Conservation (phyloP, 2,797 vertebrate genomes). For the Sebastes alutus region DNA sequence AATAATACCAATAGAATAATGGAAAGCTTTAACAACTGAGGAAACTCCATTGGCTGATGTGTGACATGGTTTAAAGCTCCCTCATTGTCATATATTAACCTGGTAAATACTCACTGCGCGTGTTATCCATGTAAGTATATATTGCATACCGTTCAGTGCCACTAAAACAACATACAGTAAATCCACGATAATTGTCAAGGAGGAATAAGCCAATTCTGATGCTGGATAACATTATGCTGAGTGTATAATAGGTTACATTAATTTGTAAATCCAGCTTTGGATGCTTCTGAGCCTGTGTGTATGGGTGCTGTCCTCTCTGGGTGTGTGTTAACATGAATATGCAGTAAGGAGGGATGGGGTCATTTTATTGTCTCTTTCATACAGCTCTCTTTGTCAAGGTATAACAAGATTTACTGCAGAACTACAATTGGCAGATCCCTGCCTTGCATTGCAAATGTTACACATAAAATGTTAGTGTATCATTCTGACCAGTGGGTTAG, state of each 20-base stretch:
- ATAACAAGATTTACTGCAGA: constrained; percentile 29
- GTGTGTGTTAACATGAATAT: background rate
- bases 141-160: background rate
- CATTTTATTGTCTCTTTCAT: constrained; percentile 2
- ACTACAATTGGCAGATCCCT: constrained; percentile 20
- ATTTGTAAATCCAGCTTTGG: background rate
- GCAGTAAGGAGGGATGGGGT: background rate
- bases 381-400: constrained; percentile 16
- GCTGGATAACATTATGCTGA: no score
- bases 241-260: background rate
- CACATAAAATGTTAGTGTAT: constrained; percentile 18
- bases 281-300: background rate
- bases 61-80: background rate
- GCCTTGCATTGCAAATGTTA: constrained; percentile 14
- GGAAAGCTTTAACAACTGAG: background rate
- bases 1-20: background rate
- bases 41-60: background rate
- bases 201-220: background rate
- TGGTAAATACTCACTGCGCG: background rate
- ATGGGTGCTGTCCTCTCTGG: background rate
- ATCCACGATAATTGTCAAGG: background rate
- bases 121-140: background rate
- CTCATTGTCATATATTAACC: background rate
- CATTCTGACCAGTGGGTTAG: background rate
- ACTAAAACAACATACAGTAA: constrained; percentile 1